These are phyloP conservation scores for Erebia aethiops DNA, from an alignment of 2,888 invertebrate species.

Conservation along the genomic window DNA sequence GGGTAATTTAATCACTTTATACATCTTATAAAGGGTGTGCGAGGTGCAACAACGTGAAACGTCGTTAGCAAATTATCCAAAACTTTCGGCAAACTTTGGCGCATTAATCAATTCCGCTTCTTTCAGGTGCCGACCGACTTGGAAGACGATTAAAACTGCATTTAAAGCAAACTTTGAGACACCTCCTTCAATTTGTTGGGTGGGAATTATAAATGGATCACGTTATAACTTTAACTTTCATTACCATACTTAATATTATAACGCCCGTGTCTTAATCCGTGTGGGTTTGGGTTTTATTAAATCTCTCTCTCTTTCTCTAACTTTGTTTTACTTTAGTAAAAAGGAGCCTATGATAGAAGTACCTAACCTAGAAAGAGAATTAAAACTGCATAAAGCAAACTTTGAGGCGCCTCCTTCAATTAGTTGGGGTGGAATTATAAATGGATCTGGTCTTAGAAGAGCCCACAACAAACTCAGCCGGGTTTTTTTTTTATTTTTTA, in stretches of 20 bases:
- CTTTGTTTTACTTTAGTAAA: no score
- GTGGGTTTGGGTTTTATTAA: no score
- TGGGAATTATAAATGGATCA: constrained; percentile 30
- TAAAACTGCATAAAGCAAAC: constrained; percentile 41
- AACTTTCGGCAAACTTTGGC: constrained; percentile 43
- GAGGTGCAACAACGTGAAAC: constrained; percentile 12
- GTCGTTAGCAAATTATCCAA: constrained; percentile 36
- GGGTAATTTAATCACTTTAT: background rate
- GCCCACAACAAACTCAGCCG: no score
- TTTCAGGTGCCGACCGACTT: constrained; percentile 43
- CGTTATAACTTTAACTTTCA: background rate
- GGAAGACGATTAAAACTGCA: constrained; percentile 28
- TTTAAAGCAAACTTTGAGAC: constrained; percentile 37
- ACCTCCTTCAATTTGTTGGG: constrained; percentile 34
- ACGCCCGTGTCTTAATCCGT: no score
- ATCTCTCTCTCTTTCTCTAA: background rate
- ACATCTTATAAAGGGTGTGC: background rate
- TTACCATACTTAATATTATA: no score
- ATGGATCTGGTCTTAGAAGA: no score
- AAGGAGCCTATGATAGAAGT: no score
- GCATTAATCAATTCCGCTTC: constrained; percentile 51
- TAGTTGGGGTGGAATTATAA: constrained; percentile 5
- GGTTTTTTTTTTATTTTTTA: no score
- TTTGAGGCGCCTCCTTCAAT: constrained; percentile 36
- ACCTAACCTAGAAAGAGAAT: constrained; percentile 38